Evolutionary conservation across 2,888 invertebrate genomes (phyloP).

Genomic region (Hymenopus coronatus): DNA sequence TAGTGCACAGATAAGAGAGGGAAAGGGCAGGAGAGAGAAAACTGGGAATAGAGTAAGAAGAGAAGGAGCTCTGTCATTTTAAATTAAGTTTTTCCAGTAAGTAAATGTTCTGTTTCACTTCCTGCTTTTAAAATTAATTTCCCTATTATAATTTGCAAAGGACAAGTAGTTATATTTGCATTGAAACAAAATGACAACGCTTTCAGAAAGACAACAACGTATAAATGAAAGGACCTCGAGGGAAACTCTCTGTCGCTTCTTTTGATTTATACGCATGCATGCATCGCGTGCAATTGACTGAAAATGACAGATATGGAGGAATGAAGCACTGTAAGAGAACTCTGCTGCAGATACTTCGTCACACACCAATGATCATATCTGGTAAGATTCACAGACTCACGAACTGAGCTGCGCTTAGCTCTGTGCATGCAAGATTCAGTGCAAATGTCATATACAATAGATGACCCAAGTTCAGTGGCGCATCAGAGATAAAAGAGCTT

Average conservation of each 20-base stretch:
- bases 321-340: neutral
- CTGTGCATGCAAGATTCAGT: neutral
- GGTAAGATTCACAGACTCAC: neutral
- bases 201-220: too few species aligned
- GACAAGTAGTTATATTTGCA: too few species aligned
- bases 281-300: neutral
- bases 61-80: too few species aligned
- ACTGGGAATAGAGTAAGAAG: too few species aligned
- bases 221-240: too few species aligned
- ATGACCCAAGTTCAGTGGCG: neutral
- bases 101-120: too few species aligned
- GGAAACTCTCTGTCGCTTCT: neutral
- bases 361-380: neutral
- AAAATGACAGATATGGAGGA: neutral
- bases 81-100: too few species aligned
- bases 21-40: too few species aligned
- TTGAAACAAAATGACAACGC: too few species aligned
- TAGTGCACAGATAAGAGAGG: too few species aligned
- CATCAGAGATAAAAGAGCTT: neutral
- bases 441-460: neutral
- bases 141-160: too few species aligned
- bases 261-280: neutral
- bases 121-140: too few species aligned
- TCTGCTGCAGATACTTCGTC: neutral
- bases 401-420: neutral